Evolutionary conservation across 2,888 invertebrate species (phyloP), one percentile per base, ranked within the genome.

Genomic region (Drosophila anomalata): DNA sequence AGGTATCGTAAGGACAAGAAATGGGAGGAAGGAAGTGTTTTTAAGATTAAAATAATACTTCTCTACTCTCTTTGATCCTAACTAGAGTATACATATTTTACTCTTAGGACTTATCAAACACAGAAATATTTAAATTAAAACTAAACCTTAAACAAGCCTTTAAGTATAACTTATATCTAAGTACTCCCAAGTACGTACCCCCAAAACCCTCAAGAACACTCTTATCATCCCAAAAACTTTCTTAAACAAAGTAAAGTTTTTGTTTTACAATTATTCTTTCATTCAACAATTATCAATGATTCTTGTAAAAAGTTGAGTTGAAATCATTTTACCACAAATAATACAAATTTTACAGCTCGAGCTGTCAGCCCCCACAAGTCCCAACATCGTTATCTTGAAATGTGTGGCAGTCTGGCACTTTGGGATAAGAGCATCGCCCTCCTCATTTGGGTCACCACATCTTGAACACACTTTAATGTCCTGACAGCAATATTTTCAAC

Each of bases 401-500:
- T 42, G 46, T 33, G 41, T 42, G 8, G 29, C 29, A 57, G 9
- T 29, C 24, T 6, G 24, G 26, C 58, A 12, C 17, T 29, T 26
- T 11, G 36, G 7, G 17, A 24, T 24, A 12, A 36, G 51, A 36
- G 36, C 11, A 26, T 44, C 20, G 9, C 62, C 20, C 53, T 39
- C 8, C 9, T 17, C 36, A 61, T 51, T 36, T 63, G 51, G 65
- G 63, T 63, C 63, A 63, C 63, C 53, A 47, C 63, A 65, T 47
- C 31, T 36, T 47, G 62, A 62, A 48, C 46, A 46, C 66, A 47
- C 54, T 65, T 65, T 47, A 65, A 66, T 66, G 65, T 51, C 44
- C 63, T 65, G 52, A 44, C 51, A 52, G 22, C 65, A 65, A 52
- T 63, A 63, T 52, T 54, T 54, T 47, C 47, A 54, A 65, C 67